Conservation (phyloP, 2,113 vertebrate species). For the Ctenomys sociabilis region DNA sequence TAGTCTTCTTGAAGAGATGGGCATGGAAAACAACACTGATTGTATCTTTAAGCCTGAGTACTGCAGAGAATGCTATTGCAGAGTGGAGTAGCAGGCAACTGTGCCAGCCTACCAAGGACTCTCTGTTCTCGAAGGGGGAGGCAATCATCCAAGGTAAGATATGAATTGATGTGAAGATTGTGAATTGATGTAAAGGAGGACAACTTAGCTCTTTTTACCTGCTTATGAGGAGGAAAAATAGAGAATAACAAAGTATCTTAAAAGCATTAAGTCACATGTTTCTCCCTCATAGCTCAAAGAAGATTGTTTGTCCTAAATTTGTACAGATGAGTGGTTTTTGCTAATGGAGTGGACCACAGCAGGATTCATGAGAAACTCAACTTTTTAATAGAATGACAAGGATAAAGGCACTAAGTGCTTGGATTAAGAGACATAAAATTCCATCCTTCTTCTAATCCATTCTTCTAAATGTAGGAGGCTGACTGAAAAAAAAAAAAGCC, state of each 20-base stretch:
- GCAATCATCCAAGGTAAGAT: background rate
- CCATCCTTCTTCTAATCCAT: background rate
- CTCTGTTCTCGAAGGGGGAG: background rate
- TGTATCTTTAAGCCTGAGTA: background rate
- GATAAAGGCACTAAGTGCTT: background rate
- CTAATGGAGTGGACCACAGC: background rate
- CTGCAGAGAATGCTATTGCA: background rate
- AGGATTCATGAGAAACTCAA: background rate
- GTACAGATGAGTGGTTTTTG: background rate
- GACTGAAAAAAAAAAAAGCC: background rate
- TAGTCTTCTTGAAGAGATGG: background rate
- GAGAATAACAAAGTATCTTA: background rate
- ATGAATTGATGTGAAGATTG: background rate
- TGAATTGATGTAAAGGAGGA: background rate
- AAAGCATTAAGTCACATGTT: background rate
- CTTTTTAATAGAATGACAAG: background rate
- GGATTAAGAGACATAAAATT: background rate
- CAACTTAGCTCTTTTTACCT: background rate
- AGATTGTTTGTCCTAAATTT: background rate
- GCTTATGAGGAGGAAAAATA: background rate
- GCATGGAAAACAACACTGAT: background rate
- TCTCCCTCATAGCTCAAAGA: background rate
- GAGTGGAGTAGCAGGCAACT: background rate
- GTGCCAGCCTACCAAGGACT: background rate
- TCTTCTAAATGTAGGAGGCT: background rate